Base-by-base conservation (phyloP, 2,797 vertebrate species). In the Platalea minor region DNA sequence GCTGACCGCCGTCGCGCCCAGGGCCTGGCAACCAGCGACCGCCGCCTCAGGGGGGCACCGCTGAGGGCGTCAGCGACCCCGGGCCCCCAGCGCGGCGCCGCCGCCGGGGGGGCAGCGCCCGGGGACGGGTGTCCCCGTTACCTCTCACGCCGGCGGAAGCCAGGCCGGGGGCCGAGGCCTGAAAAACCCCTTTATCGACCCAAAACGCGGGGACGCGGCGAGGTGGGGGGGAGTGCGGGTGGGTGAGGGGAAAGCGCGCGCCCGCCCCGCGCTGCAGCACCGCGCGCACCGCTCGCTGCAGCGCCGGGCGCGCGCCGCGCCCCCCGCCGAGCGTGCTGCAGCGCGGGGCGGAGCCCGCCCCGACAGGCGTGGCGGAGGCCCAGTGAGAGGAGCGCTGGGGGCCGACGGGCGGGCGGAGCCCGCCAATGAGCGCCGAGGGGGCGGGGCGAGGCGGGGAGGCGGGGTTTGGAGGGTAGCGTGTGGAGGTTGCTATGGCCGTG, bases 401-500 rank as follows among this genome's bases (percentile, higher is more conserved):
- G 10, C 28, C 39, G 61, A 75, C 35, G 35, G 41, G 18, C 33
- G 64, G 64, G 37, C 1, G 9, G 33, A 28, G 3, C 5, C 5
- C 5, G 9, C 93, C 85, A 91, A 77, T 85, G 29, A 45, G 35
- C 2, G 11, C 5, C 0, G 20, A 20, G 28, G 11, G 6, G 73
- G 90, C 39, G 73, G 13, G 73, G 78, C 13, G 29, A 7, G 3
- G 7, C 3, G 13, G 11, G 51, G 24, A n/a, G 93, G 82, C 37
- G 78, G 87, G 67, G 78, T 15, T 54, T 37, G 35, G 46, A 37
- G 37, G 67, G 59, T 78, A 78, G 93, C 90, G 83, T 92, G 90
- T 29, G 50, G 87, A 87, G 93, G 93, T 95, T 92, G 90, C 93
- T 92, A 95, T 92, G 93, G 90, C 82, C 75, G 56, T 90, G 67